Percentiles rank a stretch among this genome's conserved stretches.
Evolutionary conservation across 2,888 invertebrate genomes (phyloP).

Genomic region (Lasius fuliginosus): DNA sequence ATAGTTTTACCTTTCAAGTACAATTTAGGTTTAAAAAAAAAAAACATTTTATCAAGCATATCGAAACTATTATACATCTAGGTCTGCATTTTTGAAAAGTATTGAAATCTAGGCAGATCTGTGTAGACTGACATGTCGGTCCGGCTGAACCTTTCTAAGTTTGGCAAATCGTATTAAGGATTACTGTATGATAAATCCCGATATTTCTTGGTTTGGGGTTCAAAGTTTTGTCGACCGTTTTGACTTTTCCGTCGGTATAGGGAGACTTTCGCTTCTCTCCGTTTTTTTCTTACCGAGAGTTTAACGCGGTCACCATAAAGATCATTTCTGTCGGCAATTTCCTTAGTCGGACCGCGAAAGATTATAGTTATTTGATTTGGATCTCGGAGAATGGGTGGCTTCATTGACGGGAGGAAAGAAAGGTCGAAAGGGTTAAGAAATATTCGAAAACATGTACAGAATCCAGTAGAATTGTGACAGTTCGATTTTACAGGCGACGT

Average conservation of each 20-base stretch:
- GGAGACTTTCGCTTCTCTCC: slow-evolving; percentile 5
- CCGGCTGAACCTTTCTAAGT: slow-evolving; percentile 80
- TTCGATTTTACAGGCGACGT: background rate
- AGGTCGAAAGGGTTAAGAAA: slow-evolving; percentile 47
- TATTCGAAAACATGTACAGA: slow-evolving; percentile 50
- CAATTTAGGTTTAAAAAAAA: background rate
- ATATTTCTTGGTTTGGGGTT: slow-evolving; percentile 15
- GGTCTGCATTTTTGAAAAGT: background rate
- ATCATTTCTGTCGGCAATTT: slow-evolving; percentile 64
- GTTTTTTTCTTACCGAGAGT: slow-evolving; percentile 54
- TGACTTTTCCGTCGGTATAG: slow-evolving; percentile 53
- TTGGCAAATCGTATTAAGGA: slow-evolving; percentile 78
- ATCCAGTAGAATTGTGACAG: slow-evolving; percentile 43
- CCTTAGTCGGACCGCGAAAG: slow-evolving; percentile 42
- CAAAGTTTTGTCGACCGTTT: slow-evolving; percentile 34
- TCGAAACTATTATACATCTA: background rate
- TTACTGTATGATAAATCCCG: slow-evolving; percentile 19
- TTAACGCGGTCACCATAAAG: slow-evolving; percentile 68
- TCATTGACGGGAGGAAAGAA: slow-evolving; percentile 6
- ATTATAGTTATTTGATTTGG: slow-evolving; percentile 65
- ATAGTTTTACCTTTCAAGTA: background rate
- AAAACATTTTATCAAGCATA: background rate
- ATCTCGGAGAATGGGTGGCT: slow-evolving; percentile 42
- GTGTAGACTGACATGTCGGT: slow-evolving; percentile 30
- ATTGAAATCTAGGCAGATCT: slow-evolving; percentile 6